Evolutionary conservation across 2,888 invertebrate genomes (phyloP).

Genomic region (Stenichneumon culpator): DNA sequence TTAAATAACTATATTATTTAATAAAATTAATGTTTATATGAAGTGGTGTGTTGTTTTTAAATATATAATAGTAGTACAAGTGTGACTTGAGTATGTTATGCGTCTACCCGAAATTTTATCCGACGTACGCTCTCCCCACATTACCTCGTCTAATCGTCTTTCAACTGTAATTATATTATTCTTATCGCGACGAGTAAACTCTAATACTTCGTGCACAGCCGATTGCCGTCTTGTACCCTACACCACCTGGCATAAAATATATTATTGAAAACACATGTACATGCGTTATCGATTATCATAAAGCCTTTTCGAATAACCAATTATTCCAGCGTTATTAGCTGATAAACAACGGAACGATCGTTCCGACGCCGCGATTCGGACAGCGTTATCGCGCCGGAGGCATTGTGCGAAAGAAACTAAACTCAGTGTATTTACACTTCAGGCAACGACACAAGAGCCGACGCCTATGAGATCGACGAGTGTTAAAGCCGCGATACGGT

Average conservation of each 20-base stretch:
- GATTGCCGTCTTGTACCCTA: background rate
- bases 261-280: background rate
- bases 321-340: background rate
- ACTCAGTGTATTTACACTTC: background rate
- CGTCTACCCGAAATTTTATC: no score
- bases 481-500: constrained; percentile 65
- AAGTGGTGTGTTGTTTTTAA: no score
- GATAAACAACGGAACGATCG: background rate
- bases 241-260: background rate
- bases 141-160: no score
- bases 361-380: background rate
- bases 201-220: background rate
- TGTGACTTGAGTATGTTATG: no score
- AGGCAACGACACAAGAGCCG: background rate
- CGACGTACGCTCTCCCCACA: no score
- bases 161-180: background rate
- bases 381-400: background rate
- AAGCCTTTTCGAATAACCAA: background rate
- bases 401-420: background rate
- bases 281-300: background rate
- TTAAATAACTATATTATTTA: no score
- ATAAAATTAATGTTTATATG: no score
- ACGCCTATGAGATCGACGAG: constrained; percentile 25
- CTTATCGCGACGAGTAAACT: background rate
- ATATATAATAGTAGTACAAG: no score